These are phyloP conservation scores for Busseola fusca DNA, from an alignment of 2,888 invertebrate genomes.

Conservation along the genomic window DNA sequence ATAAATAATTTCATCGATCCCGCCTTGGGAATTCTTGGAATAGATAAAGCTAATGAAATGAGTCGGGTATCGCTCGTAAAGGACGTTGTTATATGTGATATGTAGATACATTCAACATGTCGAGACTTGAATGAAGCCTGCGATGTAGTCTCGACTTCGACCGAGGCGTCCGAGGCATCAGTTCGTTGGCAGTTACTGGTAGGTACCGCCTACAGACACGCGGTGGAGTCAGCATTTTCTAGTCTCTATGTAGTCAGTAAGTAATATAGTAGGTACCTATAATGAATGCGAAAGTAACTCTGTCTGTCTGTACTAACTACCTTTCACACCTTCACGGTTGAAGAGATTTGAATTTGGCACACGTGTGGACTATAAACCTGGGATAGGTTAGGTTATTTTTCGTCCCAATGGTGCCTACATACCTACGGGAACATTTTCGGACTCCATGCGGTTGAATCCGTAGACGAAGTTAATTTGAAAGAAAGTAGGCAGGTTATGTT, in stretches of 20 bases:
- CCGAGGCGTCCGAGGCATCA: background rate
- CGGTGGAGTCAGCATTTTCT: conserved; percentile 1
- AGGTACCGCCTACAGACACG: background rate
- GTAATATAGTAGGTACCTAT: background rate
- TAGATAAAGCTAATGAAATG: conserved; percentile 68
- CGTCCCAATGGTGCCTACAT: too few relatives aligned
- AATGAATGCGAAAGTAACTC: background rate
- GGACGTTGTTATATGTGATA: conserved; percentile 43
- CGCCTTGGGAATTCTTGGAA: conserved; percentile 64
- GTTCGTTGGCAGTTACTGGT: background rate
- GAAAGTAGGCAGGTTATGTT: conserved; percentile 22
- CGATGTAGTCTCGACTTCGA: background rate
- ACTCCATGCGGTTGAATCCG: background rate
- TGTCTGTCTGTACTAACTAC: background rate
- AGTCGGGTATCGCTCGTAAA: conserved; percentile 60
- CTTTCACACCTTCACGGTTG: background rate
- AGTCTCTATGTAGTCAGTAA: background rate
- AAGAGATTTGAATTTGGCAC: background rate
- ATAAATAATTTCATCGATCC: conserved; percentile 65
- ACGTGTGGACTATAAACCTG: too few relatives aligned
- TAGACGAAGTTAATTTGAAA: background rate
- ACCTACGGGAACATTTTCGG: too few relatives aligned
- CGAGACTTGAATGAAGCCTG: conserved; percentile 1
- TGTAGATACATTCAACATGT: conserved; percentile 12
- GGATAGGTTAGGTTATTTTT: background rate